Evolutionary conservation across 2,888 invertebrate species (phyloP).

Genomic region (Polyommatus iphigenia): DNA sequence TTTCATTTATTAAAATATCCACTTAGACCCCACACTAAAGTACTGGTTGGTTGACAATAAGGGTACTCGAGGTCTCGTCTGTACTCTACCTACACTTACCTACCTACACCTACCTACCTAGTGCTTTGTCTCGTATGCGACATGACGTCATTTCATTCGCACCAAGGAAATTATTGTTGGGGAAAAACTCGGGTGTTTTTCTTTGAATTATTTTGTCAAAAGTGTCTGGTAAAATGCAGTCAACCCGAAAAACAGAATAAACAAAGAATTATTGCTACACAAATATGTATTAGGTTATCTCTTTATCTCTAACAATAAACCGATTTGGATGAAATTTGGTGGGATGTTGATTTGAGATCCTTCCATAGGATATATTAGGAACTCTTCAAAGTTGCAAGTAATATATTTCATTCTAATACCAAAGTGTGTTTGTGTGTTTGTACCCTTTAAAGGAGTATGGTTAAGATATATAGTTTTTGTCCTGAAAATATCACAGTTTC

Average conservation of each 20-base stretch:
- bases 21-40: conserved; percentile 13
- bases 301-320: no score
- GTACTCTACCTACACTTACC: not conserved
- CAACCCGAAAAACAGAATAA: not conserved
- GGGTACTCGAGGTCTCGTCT: conserved; percentile 9
- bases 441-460: no score
- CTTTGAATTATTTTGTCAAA: not conserved
- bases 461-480: no score
- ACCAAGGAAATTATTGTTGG: not conserved
- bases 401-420: no score
- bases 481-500: no score
- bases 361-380: no score
- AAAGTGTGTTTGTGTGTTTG: no score
- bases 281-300: no score
- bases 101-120: not conserved
- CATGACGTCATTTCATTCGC: not conserved
- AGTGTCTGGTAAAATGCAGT: not conserved
- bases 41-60: not conserved
- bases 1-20: not conserved
- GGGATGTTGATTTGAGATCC: no score
- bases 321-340: no score
- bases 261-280: no score
- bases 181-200: not conserved
- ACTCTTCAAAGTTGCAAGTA: no score
- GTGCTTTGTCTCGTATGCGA: not conserved